Base-by-base conservation (phyloP, 2,888 invertebrate species). In the Xestoiulus laeticollis region DNA sequence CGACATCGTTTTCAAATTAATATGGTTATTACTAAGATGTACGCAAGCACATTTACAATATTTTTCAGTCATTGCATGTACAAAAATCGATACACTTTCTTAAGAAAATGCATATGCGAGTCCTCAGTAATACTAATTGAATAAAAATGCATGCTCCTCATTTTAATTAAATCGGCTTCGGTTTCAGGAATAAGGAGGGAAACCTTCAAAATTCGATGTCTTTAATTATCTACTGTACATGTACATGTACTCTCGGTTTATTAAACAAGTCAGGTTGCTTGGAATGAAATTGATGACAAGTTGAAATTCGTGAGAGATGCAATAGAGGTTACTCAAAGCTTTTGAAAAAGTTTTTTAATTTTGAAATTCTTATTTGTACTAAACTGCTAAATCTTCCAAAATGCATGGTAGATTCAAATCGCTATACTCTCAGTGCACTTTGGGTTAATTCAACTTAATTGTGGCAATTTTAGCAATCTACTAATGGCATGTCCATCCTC, bases 1-100 rank as follows among this genome's bases (percentile, higher is more conserved):
- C 26, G 26, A 26, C 68, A 26, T 8, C 68, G 8, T 48, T 26
- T 26, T 26, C 3, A 26, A 26, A 68, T 68, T 68, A 26, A 68
- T 26, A 26, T 26, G 26, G 1, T 22, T 68, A 22, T 68, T 68
- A 68, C 10, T 8, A 68, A 68, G 68, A 26, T 26, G 22, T 22
- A 68, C 10, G 68, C 19, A n/a, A 10, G 22, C 0, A 12, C 4
- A 0, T 6, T 8, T 6, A 33, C 0, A 33, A 83, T 33, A 32
- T 43, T 84, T 38, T 8, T 84, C 33, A 22, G n/a, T 68, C 68
- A 26, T 68, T 22, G 10, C 68, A 26, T 26, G 26, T 22, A 6
- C 59, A 68, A 68, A 68, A 68, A 68, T 68, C 68, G 26, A 68
- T 68, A 68, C 38, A 48, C 48, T 59, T 59, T 59, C n/a, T n/a